Evolutionary conservation across 2,113 vertebrate genomes (phyloP), one percentile per base, ranked within the genome.

Genomic region (Forbesichthys papilliferus): DNA sequence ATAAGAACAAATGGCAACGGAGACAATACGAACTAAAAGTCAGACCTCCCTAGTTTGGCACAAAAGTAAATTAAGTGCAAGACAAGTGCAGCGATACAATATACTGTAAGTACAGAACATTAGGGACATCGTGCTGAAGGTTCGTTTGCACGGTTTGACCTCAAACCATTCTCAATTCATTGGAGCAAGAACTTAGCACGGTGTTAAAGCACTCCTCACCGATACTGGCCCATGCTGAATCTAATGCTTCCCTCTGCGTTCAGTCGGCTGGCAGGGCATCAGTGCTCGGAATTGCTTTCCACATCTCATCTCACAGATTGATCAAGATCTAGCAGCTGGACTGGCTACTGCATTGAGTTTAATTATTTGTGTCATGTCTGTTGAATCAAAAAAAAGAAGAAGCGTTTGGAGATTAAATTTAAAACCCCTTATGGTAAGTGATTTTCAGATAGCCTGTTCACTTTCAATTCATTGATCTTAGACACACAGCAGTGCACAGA

Each of bases 1-100:
- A 68, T 49, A 69, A 18, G 68, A 71, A 73, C 48, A 56, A 27
- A 57, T 7, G 34, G 16, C 10, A 0, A 64, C 62, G 66, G 49
- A 67, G 42, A 33, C 11, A 9, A 11, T 46, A 18, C 33, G 16
- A 18, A 63, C 42, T 75, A 66, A 46, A 36, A 8, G 57, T 59
- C 36, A 3, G 13, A 10, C 7, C 20, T 47, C 11, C 14, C n/a
- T 71, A 42, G 64, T 1, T 3, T 53, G 14, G 10, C 20, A 54
- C 42, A 6, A 33, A 52, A 11, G 36, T 42, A 5, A 42, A 5
- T 7, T 42, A 42, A 42, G 5, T 8, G 36, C 7, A 42, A 42
- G 36, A 6, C 34, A 14, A 12, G 42, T 11, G 9, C 48, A 64
- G 16, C 36, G n/a, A 64, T 47, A 56, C 27, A 73, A 64, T 47